Base-by-base conservation (phyloP, 1,140 invertebrate species). In the Schlechtendalia chinensis region DNA sequence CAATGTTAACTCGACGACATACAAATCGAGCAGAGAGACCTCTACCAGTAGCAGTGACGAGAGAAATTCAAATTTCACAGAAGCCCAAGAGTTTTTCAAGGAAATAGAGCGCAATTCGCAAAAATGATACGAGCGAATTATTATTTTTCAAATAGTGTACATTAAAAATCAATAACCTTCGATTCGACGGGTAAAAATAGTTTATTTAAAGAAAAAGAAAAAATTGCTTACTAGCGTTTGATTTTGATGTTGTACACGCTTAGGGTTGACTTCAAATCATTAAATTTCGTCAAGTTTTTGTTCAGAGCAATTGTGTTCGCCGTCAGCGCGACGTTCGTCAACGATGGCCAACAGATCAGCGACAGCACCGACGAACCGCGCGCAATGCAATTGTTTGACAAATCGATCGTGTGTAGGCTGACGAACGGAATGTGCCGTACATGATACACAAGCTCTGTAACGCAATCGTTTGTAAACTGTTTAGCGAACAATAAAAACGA, bases 361-460 rank as follows among this genome's bases (percentile, higher is more conserved):
- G 71, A 12, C 50, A 74, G 8, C 10, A 56, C 27, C 4, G 71
- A 74, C 8, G 50, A 54, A 19, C 17, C 11, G 0, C 32, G 71
- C 19, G 47, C 50, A 16, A 74, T 56, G 16, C 27, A 5, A 32
- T 74, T 74, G 27, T 32, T 32, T 6, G 50, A 54, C 19, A 74
- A 56, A 56, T 74, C 14, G 19, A 56, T 27, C 16, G 10, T 56
- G 17, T 12, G 54, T 14, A 74, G 11, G 24, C 50, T 74, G 50
- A 56, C 24, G 32, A 74, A 74, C n/a, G 71, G 50, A n/a, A 74
- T 58, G 17, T 74, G 53, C 53, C 27, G 14, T 22, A 56, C 71
- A 10, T 56, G 17, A 16, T 74, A 56, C 5, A 56, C 29, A 0
- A 74, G 5, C 19, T 32, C 53, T 56, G 17, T 14, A 74, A 54